These are phyloP conservation scores for Galagoides demidoff DNA, from an alignment of 2,797 vertebrate species.

Conservation along the genomic window DNA sequence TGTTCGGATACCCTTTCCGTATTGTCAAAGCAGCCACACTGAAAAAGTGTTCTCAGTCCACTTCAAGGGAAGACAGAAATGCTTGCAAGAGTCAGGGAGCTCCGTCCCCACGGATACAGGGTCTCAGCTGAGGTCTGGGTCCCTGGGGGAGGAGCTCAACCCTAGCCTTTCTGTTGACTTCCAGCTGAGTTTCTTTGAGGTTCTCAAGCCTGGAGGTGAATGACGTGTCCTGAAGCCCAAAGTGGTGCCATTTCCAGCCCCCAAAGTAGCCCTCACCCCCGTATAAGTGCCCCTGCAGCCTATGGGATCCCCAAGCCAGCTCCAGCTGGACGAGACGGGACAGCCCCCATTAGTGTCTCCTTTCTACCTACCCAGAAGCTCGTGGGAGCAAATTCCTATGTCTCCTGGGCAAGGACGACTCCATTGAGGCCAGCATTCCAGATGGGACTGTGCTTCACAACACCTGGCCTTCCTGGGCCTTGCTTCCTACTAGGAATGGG, in stretches of 20 bases:
- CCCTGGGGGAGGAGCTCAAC: accelerated
- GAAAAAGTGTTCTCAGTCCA: background rate
- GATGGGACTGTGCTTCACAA: accelerated
- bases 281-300: accelerated
- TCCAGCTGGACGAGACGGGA: accelerated
- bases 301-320: accelerated
- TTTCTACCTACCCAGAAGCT: accelerated
- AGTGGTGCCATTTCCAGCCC: background rate
- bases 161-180: accelerated
- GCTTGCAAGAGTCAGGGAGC: accelerated
- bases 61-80: background rate
- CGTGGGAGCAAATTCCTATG: accelerated
- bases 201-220: background rate
- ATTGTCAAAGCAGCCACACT: too few species aligned
- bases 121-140: accelerated
- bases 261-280: background rate
- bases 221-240: accelerated
- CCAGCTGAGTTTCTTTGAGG: background rate
- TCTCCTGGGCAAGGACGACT: too few species aligned
- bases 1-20: background rate
- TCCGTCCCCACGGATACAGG: background rate
- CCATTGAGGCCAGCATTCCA: background rate
- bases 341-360: accelerated
- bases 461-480: background rate
- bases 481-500: background rate